Conservation (phyloP, 2,888 invertebrate species). For the Noctua fimbriata region DNA sequence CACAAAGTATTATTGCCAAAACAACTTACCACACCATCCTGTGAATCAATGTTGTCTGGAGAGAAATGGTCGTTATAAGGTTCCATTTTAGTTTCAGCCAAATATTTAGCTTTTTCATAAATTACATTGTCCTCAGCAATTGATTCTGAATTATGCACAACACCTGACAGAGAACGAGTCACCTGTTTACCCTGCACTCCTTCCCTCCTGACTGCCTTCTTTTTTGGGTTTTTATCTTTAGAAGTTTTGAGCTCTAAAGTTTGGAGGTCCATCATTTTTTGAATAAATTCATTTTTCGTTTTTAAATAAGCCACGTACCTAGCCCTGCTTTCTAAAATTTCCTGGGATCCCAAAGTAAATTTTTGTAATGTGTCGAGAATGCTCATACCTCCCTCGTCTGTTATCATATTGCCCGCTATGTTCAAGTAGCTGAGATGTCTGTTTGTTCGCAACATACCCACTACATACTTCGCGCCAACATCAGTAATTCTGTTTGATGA, state of each 20-base stretch:
- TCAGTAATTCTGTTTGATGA: constrained; percentile 80
- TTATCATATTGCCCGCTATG: constrained; percentile 76
- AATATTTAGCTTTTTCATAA: constrained; percentile 70
- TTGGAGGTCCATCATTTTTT: neutral
- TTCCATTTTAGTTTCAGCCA: constrained; percentile 69
- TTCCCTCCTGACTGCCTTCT: neutral
- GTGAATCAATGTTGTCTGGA: constrained; percentile 60
- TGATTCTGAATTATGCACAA: neutral
- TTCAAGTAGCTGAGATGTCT: constrained; percentile 79
- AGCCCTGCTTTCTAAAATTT: neutral
- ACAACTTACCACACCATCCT: constrained; percentile 68
- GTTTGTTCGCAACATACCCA: constrained; percentile 74
- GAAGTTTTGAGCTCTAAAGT: too few species aligned
- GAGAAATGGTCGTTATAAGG: constrained; percentile 73
- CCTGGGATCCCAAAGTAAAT: constrained; percentile 56
- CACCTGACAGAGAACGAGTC: fast-evolving
- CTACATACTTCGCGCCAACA: constrained; percentile 73
- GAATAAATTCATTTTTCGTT: neutral
- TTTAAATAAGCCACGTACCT: constrained; percentile 14
- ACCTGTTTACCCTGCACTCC: neutral
- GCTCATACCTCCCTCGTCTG: constrained; percentile 73
- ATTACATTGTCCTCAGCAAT: neutral
- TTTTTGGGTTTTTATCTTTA: neutral
- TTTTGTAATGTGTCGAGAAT: constrained; percentile 66
- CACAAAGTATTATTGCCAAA: constrained; percentile 76